Evolutionary conservation across 2,797 vertebrate species (phyloP).

Genomic region (Parauchenoglanis ngamensis): DNA sequence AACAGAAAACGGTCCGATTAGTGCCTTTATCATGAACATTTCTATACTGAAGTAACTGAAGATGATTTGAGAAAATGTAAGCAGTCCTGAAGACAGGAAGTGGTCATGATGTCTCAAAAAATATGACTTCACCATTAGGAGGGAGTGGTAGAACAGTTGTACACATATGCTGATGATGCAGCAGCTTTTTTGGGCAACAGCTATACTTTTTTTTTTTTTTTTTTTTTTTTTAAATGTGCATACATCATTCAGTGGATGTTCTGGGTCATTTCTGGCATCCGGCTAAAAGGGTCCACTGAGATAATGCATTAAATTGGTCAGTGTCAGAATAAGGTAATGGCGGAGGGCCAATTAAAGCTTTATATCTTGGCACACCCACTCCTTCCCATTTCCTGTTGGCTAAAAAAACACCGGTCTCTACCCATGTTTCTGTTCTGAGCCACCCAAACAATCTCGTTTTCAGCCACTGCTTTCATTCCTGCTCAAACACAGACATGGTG

Average conservation of each 20-base stretch:
- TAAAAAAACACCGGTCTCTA: slow-evolving; percentile 63
- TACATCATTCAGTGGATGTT: not conserved
- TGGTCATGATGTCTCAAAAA: not conserved
- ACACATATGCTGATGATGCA: not conserved
- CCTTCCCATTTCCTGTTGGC: slow-evolving; percentile 72
- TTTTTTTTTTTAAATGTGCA: not conserved
- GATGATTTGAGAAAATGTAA: not conserved
- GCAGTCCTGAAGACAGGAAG: slow-evolving; percentile 9
- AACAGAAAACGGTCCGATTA: not conserved
- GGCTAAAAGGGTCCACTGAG: slow-evolving; percentile 43
- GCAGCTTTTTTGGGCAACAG: not conserved
- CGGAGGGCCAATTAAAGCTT: slow-evolving; percentile 62
- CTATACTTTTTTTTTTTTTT: not conserved
- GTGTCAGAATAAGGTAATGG: slow-evolving; percentile 23
- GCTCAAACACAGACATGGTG: slow-evolving; percentile 7
- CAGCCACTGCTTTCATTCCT: not conserved
- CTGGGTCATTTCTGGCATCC: not conserved
- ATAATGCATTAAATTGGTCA: slow-evolving; percentile 5
- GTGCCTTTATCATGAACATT: not conserved
- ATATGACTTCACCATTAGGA: not conserved
- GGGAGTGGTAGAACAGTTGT: not conserved
- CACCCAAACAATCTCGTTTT: slow-evolving; percentile 61
- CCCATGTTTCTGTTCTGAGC: slow-evolving; percentile 44
- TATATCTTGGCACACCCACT: slow-evolving; percentile 72
- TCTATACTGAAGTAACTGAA: not conserved